phyloP scores from a whole-genome alignment of 1,140 invertebrate genomes.

The Streblospio benedicti region DNA sequence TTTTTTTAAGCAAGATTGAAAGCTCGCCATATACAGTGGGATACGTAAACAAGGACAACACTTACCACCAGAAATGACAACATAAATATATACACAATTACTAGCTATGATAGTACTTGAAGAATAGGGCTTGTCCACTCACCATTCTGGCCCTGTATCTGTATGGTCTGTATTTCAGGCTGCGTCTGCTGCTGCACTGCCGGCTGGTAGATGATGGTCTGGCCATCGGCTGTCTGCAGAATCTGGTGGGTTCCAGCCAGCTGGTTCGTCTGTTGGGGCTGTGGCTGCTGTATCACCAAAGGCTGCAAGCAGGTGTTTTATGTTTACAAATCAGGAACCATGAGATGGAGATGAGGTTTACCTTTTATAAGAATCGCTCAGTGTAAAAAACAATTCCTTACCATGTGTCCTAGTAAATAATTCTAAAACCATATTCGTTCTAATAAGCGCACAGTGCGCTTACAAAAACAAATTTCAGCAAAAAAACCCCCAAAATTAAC shows the following conservation, averaged over 20 bases:
- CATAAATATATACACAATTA: too few relatives aligned
- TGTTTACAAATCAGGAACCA: neutral
- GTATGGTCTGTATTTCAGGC: constrained; percentile 5
- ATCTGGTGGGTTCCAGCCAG: constrained; percentile 50
- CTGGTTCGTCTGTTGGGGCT: constrained; percentile 56
- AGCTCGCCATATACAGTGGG: too few relatives aligned
- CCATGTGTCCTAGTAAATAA: neutral
- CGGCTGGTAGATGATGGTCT: constrained; percentile 83
- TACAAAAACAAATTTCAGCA: too few relatives aligned
- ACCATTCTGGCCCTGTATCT: constrained; percentile 2
- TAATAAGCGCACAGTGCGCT: too few relatives aligned
- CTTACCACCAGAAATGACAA: too few relatives aligned
- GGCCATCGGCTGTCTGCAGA: constrained; percentile 84
- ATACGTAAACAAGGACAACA: too few relatives aligned
- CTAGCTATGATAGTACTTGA: too few relatives aligned
- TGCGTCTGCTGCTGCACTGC: neutral
- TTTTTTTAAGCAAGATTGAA: too few relatives aligned
- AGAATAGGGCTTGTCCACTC: too few relatives aligned
- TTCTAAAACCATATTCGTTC: neutral
- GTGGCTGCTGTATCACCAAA: constrained; percentile 44
- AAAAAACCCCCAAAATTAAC: too few relatives aligned
- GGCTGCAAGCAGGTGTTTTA: constrained; percentile 14
- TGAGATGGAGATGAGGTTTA: neutral
- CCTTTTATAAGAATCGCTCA: too few relatives aligned
- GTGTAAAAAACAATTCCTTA: neutral